Conservation (phyloP, 2,797 vertebrate genomes). For the Xenopus petersii region DNA sequence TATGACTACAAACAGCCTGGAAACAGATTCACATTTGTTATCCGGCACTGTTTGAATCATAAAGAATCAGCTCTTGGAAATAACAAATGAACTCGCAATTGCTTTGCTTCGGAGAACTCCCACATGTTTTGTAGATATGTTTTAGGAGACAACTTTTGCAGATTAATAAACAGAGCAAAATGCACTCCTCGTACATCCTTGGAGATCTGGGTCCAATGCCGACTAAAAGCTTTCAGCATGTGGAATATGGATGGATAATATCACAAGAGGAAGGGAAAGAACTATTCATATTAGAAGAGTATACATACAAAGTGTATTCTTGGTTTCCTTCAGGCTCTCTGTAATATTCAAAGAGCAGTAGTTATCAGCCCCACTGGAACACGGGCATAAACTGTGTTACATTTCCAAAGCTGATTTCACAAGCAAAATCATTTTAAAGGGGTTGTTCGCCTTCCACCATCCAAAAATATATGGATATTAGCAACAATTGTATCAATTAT, state of each 20-base stretch:
- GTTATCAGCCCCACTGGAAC: neutral
- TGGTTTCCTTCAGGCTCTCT: neutral
- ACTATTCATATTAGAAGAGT: conserved; percentile 7
- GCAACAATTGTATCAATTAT: too few relatives aligned
- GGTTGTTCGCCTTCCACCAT: too few relatives aligned
- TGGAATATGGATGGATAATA: conserved; percentile 54
- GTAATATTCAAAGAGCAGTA: neutral
- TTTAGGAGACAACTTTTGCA: conserved; percentile 57
- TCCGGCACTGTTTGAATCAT: conserved; percentile 55
- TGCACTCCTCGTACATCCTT: conserved; percentile 34
- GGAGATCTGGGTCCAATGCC: conserved; percentile 49
- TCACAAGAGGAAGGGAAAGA: conserved; percentile 29
- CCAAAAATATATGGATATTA: too few relatives aligned
- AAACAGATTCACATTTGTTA: conserved; percentile 54
- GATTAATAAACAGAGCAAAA: conserved; percentile 54
- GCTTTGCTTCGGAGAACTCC: conserved; percentile 67
- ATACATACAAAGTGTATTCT: neutral
- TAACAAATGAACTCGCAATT: conserved; percentile 70
- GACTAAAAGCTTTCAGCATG: conserved; percentile 54
- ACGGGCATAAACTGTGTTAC: neutral
- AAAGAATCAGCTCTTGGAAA: conserved; percentile 69
- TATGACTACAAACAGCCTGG: conserved; percentile 55
- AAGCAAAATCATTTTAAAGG: too few relatives aligned
- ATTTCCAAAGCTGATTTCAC: neutral
- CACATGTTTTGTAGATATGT: conserved; percentile 61